These are phyloP conservation scores for Sebastes fasciatus DNA, from an alignment of 2,113 vertebrate genomes.

Conservation along the genomic window DNA sequence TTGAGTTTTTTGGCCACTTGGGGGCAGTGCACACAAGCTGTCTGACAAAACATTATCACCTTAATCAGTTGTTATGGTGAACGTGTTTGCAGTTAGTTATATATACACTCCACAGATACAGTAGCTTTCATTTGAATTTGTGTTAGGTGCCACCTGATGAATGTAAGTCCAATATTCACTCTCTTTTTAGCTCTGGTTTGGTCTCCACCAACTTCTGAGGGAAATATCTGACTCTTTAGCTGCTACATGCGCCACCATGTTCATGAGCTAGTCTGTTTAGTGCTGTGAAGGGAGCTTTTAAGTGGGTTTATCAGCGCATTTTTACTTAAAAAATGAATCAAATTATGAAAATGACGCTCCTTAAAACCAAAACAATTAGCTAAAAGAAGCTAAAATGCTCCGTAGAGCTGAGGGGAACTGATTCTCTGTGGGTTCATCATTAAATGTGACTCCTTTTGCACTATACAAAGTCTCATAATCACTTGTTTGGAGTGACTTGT, in stretches of 20 bases:
- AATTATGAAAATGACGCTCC: background rate
- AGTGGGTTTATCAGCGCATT: background rate
- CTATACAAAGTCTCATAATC: slow-evolving; percentile 1
- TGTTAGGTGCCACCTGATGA: background rate
- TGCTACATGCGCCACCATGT: background rate
- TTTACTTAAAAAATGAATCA: background rate
- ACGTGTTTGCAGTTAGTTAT: background rate
- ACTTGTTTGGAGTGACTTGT: background rate
- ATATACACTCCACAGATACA: background rate
- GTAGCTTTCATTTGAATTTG: background rate
- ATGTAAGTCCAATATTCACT: background rate
- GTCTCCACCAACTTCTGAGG: background rate
- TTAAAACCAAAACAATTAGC: background rate
- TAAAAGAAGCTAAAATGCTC: background rate
- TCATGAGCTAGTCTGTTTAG: background rate
- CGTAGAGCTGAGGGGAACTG: background rate
- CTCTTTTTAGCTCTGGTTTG: background rate
- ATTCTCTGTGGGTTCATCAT: background rate
- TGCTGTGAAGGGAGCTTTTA: background rate
- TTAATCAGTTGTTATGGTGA: background rate
- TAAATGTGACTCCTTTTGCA: background rate
- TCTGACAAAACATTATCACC: background rate
- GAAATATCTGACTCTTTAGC: background rate
- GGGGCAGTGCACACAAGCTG: background rate
- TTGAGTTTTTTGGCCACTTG: background rate